These are phyloP conservation scores for Centruroides vittatus DNA, from an alignment of 1,140 invertebrate species.

Conservation along the genomic window DNA sequence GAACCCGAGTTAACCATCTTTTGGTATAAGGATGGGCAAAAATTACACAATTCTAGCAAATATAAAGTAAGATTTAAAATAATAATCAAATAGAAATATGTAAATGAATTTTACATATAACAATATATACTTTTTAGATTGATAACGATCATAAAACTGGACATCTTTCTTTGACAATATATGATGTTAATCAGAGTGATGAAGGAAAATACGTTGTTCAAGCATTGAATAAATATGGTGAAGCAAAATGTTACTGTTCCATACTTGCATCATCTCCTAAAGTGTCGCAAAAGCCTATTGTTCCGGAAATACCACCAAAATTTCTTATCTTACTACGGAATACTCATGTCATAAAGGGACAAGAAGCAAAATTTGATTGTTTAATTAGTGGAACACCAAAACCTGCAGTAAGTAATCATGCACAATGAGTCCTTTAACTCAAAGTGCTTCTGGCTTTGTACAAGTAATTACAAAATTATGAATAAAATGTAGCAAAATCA, in stretches of 20 bases:
- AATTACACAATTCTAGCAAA: background rate
- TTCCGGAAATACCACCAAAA: conserved; percentile 31
- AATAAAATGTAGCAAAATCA: no score
- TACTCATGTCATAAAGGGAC: conserved; percentile 34
- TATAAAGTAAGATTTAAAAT: background rate
- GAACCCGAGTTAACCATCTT: conserved; percentile 50
- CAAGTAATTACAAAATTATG: no score
- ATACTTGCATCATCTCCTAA: conserved; percentile 41
- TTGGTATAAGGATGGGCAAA: conserved; percentile 54
- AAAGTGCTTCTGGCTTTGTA: no score
- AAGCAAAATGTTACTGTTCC: conserved; percentile 63
- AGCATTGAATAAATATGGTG: conserved; percentile 86
- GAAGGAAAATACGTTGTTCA: conserved; percentile 91
- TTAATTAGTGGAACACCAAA: conserved; percentile 52
- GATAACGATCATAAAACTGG: conserved; percentile 28
- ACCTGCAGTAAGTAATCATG: conserved; percentile 42
- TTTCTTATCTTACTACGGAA: conserved; percentile 51
- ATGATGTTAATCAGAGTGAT: conserved; percentile 89
- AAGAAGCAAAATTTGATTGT: conserved; percentile 51
- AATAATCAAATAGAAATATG: no score
- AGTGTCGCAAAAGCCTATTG: no score
- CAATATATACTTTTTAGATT: conserved; percentile 7
- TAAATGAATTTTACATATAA: no score
- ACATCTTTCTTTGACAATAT: conserved; percentile 41
- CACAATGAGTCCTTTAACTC: no score